Evolutionary conservation across 2,113 vertebrate genomes (phyloP).

Genomic region (Aphyosemion australe): DNA sequence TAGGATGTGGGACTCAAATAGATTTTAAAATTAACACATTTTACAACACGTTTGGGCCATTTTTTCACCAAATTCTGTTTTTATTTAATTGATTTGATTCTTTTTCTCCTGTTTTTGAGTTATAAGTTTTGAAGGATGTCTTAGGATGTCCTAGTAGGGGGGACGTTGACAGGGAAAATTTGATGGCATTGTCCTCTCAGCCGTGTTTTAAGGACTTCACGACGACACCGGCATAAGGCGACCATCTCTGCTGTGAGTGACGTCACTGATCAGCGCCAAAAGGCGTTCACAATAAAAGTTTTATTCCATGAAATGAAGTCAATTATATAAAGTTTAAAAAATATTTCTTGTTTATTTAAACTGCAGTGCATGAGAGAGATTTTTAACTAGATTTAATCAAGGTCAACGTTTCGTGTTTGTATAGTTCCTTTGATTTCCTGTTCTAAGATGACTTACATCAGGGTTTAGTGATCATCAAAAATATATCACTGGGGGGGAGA

Average conservation of each 20-base stretch:
- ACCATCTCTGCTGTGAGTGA: too few species aligned
- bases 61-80: background rate
- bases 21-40: background rate
- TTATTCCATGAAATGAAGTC: too few species aligned
- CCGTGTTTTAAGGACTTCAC: too few species aligned
- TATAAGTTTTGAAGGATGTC: background rate
- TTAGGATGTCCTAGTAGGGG: too few species aligned
- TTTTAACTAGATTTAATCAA: constrained; percentile 2
- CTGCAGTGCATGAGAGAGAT: background rate
- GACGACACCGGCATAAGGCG: too few species aligned
- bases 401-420: background rate
- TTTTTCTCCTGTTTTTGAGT: background rate
- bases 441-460: constrained; percentile 5
- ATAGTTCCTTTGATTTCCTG: constrained; percentile 15
- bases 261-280: too few species aligned
- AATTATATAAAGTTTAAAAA: background rate
- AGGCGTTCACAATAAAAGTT: too few species aligned
- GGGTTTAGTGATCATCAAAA: constrained; percentile 9
- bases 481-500: background rate
- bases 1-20: too few species aligned
- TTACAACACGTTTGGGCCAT: too few species aligned
- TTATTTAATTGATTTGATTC: background rate
- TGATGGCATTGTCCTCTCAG: too few species aligned
- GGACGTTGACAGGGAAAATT: too few species aligned
- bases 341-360: background rate